Percentiles rank a stretch among this genome's conserved stretches.
phyloP scores from a whole-genome alignment of 2,797 vertebrate species.

The Parauchenoglanis punctatus region DNA sequence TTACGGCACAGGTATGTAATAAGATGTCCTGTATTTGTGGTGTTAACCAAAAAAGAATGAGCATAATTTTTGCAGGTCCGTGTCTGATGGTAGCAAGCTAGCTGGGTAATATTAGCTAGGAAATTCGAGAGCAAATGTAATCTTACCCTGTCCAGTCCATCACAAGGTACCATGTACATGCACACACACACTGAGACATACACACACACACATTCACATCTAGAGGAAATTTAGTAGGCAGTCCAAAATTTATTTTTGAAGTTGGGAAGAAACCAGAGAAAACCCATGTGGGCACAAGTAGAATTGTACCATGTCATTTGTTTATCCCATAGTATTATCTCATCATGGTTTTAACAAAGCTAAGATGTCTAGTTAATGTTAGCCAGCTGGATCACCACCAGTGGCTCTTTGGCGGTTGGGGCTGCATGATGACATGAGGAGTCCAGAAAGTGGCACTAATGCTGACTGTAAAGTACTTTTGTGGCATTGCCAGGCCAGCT shows the following conservation, averaged over 20 bases:
- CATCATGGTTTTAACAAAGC: not conserved
- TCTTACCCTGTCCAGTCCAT: not conserved
- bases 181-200: not conserved
- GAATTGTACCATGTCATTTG: not conserved
- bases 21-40: not conserved
- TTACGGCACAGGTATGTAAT: not conserved
- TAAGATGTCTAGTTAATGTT: not conserved
- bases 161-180: not conserved
- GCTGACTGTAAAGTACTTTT: not conserved
- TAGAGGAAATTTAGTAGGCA: not conserved
- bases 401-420: not conserved
- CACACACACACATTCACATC: not conserved
- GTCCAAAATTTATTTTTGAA: not conserved
- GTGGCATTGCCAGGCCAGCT: not conserved
- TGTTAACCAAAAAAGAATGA: no score
- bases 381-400: not conserved
- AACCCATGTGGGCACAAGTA: not conserved
- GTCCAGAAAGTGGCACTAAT: not conserved
- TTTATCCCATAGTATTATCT: not conserved
- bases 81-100: not conserved
- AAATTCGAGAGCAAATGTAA: not conserved
- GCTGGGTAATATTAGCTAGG: not conserved
- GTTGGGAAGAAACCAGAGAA: not conserved
- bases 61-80: not conserved
- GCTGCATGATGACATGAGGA: not conserved